These are phyloP conservation scores for Scytalopus superciliaris DNA, from an alignment of 2,113 vertebrate species.

Conservation along the genomic window DNA sequence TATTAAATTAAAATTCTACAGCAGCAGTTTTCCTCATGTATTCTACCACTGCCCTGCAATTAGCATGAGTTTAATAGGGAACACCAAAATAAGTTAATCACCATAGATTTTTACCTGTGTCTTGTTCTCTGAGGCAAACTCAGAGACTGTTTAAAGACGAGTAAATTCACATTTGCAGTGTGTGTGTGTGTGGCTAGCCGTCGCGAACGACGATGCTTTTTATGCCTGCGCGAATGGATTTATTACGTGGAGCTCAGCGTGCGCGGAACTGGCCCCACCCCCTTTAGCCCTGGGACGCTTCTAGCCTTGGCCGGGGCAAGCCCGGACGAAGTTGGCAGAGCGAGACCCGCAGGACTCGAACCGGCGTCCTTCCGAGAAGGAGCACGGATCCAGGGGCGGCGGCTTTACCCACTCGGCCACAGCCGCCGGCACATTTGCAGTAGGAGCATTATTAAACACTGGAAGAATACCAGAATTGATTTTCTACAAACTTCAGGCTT, in stretches of 20 bases:
- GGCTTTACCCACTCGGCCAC: no score
- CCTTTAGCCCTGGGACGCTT: no score
- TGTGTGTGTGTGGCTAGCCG: no score
- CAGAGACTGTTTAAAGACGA: not conserved
- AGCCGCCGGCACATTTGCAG: not conserved
- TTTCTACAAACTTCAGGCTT: not conserved
- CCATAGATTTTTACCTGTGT: not conserved
- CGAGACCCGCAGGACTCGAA: no score
- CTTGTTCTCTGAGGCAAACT: not conserved
- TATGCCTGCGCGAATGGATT: no score
- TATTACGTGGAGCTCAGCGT: no score
- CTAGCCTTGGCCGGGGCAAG: no score
- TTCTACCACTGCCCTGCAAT: not conserved
- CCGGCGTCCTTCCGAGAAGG: no score
- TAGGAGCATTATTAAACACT: not conserved
- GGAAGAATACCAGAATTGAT: not conserved
- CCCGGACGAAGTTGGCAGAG: no score
- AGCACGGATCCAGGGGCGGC: no score
- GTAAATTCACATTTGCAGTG: not conserved
- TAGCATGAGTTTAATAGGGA: not conserved
- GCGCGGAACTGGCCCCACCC: no score
- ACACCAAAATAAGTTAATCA: not conserved
- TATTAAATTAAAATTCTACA: not conserved
- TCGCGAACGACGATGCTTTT: no score
- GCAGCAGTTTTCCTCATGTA: not conserved